Conservation (phyloP, 1,140 invertebrate species). For the Drosophila yakuba region DNA sequence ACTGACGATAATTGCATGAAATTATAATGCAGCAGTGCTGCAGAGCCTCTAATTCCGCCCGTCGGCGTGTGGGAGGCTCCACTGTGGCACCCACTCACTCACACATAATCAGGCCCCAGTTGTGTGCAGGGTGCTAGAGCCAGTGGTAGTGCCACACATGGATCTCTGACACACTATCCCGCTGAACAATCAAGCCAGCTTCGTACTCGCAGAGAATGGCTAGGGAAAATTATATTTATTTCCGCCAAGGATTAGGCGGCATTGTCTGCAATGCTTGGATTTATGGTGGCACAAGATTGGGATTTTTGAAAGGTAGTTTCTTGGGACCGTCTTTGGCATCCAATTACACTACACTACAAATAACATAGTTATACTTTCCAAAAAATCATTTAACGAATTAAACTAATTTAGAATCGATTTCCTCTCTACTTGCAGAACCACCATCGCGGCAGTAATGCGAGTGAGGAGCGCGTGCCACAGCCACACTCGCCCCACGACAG, state of each 20-base stretch:
- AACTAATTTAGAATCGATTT: slow-evolving; percentile 7
- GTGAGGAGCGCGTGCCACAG: slow-evolving; percentile 82
- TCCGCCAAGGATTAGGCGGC: slow-evolving; percentile 19
- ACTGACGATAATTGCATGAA: slow-evolving; percentile 81
- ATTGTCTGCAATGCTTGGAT: neutral
- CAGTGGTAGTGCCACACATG: slow-evolving; percentile 3
- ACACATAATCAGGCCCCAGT: slow-evolving; percentile 29
- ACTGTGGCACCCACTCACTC: slow-evolving; percentile 47
- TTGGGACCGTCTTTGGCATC: neutral
- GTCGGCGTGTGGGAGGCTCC: slow-evolving; percentile 44
- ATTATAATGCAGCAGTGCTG: slow-evolving; percentile 75
- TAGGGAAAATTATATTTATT: slow-evolving; percentile 34
- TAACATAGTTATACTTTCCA: neutral
- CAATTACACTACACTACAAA: neutral
- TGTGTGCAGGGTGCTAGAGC: slow-evolving; percentile 1
- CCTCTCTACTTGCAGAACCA: slow-evolving; percentile 49
- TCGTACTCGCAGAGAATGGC: neutral
- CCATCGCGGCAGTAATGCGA: slow-evolving; percentile 73
- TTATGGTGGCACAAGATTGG: neutral
- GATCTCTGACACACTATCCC: slow-evolving; percentile 37
- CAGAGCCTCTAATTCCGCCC: slow-evolving; percentile 18
- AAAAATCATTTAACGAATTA: neutral
- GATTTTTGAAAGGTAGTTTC: too few species aligned
- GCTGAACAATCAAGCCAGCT: slow-evolving; percentile 16
- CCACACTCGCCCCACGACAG: slow-evolving; percentile 74